Conservation (phyloP, 2,797 vertebrate genomes). For the Taenioides sp. region DNA sequence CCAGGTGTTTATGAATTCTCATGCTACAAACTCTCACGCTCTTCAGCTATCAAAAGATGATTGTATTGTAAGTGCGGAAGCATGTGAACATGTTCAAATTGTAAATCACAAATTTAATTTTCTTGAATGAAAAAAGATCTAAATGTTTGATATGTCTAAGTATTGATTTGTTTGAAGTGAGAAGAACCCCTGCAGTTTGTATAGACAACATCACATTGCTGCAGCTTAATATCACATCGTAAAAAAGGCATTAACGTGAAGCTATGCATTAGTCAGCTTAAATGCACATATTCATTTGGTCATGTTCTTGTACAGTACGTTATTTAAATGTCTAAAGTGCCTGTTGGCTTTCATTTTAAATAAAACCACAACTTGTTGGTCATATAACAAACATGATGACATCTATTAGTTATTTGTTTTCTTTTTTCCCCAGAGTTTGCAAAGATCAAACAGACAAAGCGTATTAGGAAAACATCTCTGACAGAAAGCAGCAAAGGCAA, state of each 20-base stretch:
- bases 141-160: neutral
- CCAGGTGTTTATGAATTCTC: conserved; percentile 1
- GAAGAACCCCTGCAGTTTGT: neutral
- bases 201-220: conserved; percentile 12
- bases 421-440: conserved; percentile 13
- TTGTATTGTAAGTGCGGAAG: neutral
- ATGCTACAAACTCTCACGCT: neutral
- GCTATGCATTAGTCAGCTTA: conserved; percentile 13
- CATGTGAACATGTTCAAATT: neutral
- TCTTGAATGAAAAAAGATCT: neutral
- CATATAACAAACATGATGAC: neutral
- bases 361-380: neutral
- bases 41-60: neutral
- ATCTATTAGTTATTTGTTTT: neutral
- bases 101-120: neutral
- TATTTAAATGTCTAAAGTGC: no score
- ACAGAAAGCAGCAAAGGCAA: conserved; percentile 30
- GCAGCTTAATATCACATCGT: neutral
- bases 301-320: no score
- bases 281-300: neutral
- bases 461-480: conserved; percentile 22
- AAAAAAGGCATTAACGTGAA: conserved; percentile 25
- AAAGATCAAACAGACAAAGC: conserved; percentile 18
- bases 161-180: no score
- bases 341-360: neutral